Conservation (phyloP, 53 echinoderm and acorn worm genomes). For the Paelopatides confundens region DNA sequence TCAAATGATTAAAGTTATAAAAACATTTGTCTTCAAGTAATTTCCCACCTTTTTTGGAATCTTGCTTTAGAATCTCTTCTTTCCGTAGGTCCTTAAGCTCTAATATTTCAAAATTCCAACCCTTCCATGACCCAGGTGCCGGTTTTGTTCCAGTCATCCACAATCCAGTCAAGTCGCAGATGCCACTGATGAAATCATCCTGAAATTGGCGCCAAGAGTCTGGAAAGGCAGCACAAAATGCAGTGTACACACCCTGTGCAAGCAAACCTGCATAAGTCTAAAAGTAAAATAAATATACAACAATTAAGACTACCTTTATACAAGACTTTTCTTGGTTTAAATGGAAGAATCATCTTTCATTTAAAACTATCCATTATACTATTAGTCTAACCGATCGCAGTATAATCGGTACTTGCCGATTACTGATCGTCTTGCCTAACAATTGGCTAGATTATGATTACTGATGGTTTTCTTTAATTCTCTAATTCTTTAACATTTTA, state of each 20-base stretch:
- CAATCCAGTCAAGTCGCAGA: constrained; percentile 85
- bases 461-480: background rate
- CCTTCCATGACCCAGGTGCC: constrained; percentile 73
- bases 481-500: too few species aligned
- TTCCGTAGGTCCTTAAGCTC: constrained; percentile 91
- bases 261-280: constrained; percentile 86
- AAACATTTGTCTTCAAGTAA: too few species aligned
- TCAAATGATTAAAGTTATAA: too few species aligned
- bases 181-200: constrained; percentile 79
- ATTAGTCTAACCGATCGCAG: too few species aligned
- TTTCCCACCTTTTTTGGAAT: constrained; percentile 89
- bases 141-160: constrained; percentile 94
- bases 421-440: too few species aligned
- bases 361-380: too few species aligned
- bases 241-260: constrained; percentile 86
- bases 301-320: too few species aligned
- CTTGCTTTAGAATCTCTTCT: constrained; percentile 82
- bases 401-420: too few species aligned
- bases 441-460: too few species aligned
- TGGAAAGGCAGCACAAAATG: constrained; percentile 97
- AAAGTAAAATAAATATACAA: background rate
- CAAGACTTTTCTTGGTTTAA: too few species aligned
- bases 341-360: too few species aligned
- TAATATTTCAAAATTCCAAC: constrained; percentile 83
- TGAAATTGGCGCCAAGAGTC: constrained; percentile 99